Conservation (phyloP, 2,797 vertebrate species). For the Sebastes matsubarae region DNA sequence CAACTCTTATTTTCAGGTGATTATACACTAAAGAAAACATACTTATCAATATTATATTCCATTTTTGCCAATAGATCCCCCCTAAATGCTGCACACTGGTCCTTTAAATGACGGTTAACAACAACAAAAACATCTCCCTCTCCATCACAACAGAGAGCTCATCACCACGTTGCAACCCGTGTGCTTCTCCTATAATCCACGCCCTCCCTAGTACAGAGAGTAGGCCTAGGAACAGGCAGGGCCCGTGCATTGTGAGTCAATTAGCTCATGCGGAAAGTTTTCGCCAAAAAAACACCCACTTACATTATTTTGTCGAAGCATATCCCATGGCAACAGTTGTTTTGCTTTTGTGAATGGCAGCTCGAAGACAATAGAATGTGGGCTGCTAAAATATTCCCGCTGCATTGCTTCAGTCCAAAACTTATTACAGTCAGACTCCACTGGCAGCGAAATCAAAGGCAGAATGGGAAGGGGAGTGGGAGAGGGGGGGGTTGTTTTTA, state of each 20-base stretch:
- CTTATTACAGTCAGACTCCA: conserved; percentile 71
- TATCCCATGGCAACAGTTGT: conserved; percentile 72
- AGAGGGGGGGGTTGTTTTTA: conserved; percentile 17
- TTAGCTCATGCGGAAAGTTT: conserved; percentile 63
- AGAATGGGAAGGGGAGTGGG: conserved; percentile 42
- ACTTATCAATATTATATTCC: not conserved
- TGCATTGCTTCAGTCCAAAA: conserved; percentile 61
- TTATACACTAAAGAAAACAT: not conserved
- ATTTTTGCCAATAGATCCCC: not conserved
- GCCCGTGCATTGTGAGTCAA: conserved; percentile 36
- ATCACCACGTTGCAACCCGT: conserved; percentile 32
- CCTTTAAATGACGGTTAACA: not conserved
- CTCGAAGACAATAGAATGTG: conserved; percentile 69
- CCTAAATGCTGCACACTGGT: not conserved
- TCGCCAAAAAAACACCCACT: conserved; percentile 55
- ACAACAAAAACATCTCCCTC: not conserved
- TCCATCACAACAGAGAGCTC: conserved; percentile 7
- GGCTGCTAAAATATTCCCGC: conserved; percentile 53
- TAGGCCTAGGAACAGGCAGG: conserved; percentile 9
- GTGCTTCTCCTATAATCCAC: conserved; percentile 16
- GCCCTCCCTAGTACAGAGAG: conserved; percentile 3
- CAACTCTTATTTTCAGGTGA: not conserved
- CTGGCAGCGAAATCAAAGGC: conserved; percentile 74
- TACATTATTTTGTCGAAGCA: conserved; percentile 63
- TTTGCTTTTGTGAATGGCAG: conserved; percentile 73